Base-by-base conservation (phyloP, 1,140 invertebrate genomes). In the Holcopasites calliopsidis region DNA sequence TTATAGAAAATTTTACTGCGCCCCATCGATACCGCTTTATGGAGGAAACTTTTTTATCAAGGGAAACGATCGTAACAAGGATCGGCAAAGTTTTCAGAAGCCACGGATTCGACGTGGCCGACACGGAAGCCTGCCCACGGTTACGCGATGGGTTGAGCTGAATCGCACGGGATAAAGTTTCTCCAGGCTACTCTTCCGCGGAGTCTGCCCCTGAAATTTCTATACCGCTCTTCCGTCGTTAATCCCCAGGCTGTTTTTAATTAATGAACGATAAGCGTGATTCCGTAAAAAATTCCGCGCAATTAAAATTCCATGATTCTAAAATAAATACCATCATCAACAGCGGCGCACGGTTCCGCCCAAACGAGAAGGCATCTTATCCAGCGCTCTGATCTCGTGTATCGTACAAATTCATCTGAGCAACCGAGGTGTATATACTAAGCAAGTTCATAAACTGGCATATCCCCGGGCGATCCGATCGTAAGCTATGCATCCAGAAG, bases 1-100 rank as follows among this genome's bases (percentile, higher is more conserved):
- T 74, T 74, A 65, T 74, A 74, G 76, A 77, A 77, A 77, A 77
- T 74, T 77, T 77, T 65, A 65, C 61, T 65, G 60, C 42, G 71
- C 38, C 65, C 76, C 70, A 71, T 74, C 35, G 49, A 69, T 50
- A 70, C 70, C 50, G 40, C 54, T 77, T 77, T 74, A 73, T 73
- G 61, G 52, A 13, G 47, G 31, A 28, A 77, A 77, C 66, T 76
- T 74, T 74, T 77, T 77, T 65, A 65, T 54, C 50, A 44, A 13
- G 18, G 21, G 1, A 4, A 18, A 18, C 3, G 18, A 13, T n/a
- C n/a, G 40, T 1, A 28, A 49, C 13, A 26, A 38, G 50, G 21
- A 42, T 16, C 38, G 57, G 44, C 40, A n/a, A 73, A 71, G 57
- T 72, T 77, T 77, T 74, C 49, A 66, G 52, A 74, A 74, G 76